phyloP scores from a whole-genome alignment of 2,888 invertebrate species.

The Drosophila prostipennis region DNA sequence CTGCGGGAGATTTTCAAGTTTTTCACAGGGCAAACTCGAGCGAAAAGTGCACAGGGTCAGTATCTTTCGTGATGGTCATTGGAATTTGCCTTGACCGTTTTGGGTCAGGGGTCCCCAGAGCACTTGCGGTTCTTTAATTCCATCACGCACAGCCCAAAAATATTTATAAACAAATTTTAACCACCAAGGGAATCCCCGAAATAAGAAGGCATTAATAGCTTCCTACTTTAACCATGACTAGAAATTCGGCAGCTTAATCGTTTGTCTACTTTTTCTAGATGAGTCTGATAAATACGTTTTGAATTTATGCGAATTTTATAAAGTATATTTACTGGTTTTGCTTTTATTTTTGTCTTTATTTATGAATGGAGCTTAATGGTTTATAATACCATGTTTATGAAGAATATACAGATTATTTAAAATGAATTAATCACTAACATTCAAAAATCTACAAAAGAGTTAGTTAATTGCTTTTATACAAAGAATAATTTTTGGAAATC shows the following conservation, averaged over 20 bases:
- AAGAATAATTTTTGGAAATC: no score
- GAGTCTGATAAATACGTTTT: background rate
- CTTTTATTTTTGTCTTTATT: background rate
- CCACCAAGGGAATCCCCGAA: constrained; percentile 24
- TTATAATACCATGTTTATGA: no score
- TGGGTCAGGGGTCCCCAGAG: constrained; percentile 28
- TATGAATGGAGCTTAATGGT: background rate
- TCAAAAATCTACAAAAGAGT: no score
- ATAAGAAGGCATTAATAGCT: constrained; percentile 40
- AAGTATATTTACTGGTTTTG: background rate
- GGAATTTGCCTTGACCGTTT: constrained; percentile 29
- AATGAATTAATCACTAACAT: no score
- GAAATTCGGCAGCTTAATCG: constrained; percentile 8
- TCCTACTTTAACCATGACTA: constrained; percentile 48
- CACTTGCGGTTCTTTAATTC: constrained; percentile 33
- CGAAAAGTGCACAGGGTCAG: constrained; percentile 46
- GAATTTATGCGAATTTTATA: constrained; percentile 2
- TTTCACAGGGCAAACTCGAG: constrained; percentile 19
- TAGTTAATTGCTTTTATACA: no score
- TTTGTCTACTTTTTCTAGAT: constrained; percentile 2
- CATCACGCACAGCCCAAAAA: constrained; percentile 6
- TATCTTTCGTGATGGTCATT: constrained; percentile 26
- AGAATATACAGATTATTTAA: no score
- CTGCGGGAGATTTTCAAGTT: constrained; percentile 23
- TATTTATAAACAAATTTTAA: constrained; percentile 1